Conservation (phyloP, 2,888 invertebrate species). For the Acleris literana region DNA sequence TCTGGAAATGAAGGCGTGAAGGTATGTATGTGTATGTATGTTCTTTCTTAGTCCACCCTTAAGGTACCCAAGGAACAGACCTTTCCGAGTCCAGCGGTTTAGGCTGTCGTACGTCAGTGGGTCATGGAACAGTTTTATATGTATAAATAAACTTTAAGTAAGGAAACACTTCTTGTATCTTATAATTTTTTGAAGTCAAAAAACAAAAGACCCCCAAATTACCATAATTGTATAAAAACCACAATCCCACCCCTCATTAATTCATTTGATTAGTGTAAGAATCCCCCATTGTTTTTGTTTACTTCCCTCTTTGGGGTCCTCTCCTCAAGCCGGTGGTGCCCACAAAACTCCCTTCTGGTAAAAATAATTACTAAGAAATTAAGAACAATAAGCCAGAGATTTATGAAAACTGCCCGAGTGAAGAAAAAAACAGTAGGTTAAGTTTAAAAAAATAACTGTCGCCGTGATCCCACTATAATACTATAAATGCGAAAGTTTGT, state of each 20-base stretch:
- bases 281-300: slow-evolving; percentile 9
- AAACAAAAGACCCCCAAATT: neutral
- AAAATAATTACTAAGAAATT: slow-evolving; percentile 63
- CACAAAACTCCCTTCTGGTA: slow-evolving; percentile 41
- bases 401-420: slow-evolving; percentile 42
- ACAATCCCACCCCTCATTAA: neutral
- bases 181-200: no score
- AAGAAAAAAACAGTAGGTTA: slow-evolving; percentile 40
- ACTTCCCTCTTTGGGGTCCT: neutral
- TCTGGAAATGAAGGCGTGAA: no score
- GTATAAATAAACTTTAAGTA: no score
- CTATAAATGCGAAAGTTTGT: no score
- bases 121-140: no score
- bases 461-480: no score
- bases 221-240: neutral
- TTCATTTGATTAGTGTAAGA: neutral
- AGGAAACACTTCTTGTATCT: no score
- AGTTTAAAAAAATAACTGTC: neutral
- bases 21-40: no score
- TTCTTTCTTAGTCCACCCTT: no score
- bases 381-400: slow-evolving; percentile 59
- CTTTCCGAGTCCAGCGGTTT: no score
- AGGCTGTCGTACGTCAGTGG: no score
- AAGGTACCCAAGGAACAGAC: no score
- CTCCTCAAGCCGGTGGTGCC: neutral